Conservation (phyloP, 2,113 vertebrate genomes). For the Orientallactaga bullata region DNA sequence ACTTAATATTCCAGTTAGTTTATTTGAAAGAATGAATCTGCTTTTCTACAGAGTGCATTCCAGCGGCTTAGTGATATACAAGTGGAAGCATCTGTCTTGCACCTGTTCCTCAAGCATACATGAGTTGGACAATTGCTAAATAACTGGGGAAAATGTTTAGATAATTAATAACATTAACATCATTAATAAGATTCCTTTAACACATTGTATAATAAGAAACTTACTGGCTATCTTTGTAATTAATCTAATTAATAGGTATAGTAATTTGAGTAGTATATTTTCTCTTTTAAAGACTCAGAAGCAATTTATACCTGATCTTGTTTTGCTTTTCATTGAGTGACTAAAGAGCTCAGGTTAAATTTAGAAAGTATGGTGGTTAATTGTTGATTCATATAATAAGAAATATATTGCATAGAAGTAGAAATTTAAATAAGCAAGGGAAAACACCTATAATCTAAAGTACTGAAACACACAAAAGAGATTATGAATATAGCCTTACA, state of each 20-base stretch:
- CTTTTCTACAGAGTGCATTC: slow-evolving; percentile 74
- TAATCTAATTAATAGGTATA: slow-evolving; percentile 33
- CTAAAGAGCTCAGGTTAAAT: slow-evolving; percentile 39
- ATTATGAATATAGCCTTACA: not conserved
- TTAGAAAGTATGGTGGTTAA: slow-evolving; percentile 6
- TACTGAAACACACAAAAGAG: not conserved
- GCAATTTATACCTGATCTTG: not conserved
- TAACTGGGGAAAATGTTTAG: slow-evolving; percentile 29
- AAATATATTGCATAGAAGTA: not conserved
- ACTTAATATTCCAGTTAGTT: slow-evolving; percentile 67
- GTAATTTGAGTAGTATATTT: not conserved
- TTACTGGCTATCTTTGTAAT: slow-evolving; percentile 11
- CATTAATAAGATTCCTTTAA: slow-evolving; percentile 10
- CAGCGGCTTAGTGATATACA: slow-evolving; percentile 74
- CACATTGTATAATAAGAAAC: not conserved
- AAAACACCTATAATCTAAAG: slow-evolving; percentile 28
- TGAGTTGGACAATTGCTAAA: slow-evolving; percentile 55
- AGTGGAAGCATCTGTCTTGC: slow-evolving; percentile 78
- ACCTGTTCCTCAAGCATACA: slow-evolving; percentile 77
- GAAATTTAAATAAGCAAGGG: slow-evolving; percentile 34
- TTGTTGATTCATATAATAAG: slow-evolving; percentile 49
- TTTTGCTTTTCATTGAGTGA: slow-evolving; percentile 32
- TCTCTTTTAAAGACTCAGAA: slow-evolving; percentile 20
- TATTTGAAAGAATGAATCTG: slow-evolving; percentile 82
- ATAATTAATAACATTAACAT: slow-evolving; percentile 9